Evolutionary conservation across 2,797 vertebrate genomes (phyloP).

Genomic region (Sparus aurata): DNA sequence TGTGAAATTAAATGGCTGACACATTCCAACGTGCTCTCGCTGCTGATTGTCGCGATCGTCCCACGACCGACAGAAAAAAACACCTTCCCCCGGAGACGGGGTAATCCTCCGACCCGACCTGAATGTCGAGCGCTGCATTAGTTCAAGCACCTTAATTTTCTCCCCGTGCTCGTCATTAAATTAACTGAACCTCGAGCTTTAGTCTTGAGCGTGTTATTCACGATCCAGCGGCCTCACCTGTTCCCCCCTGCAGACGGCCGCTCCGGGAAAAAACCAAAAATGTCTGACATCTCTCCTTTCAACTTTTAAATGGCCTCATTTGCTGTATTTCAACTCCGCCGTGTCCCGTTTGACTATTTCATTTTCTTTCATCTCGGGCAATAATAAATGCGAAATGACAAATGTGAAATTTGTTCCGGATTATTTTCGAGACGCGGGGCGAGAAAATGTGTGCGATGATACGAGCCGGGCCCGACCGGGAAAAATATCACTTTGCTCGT

Average conservation of each 20-base stretch:
- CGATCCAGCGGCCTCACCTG: slow-evolving; percentile 29
- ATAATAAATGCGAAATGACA: slow-evolving; percentile 60
- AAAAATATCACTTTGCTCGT: slow-evolving; percentile 51
- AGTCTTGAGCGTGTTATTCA: background rate
- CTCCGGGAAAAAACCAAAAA: background rate
- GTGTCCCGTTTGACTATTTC: slow-evolving; percentile 32
- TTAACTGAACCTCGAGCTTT: background rate
- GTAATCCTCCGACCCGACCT: slow-evolving; percentile 3
- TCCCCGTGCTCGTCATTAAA: slow-evolving; percentile 4
- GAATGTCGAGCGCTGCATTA: background rate
- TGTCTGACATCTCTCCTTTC: slow-evolving; percentile 14
- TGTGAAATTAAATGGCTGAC: slow-evolving; percentile 22
- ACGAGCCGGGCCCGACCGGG: background rate
- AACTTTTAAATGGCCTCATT: slow-evolving; percentile 53
- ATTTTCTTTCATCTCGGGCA: slow-evolving; percentile 49
- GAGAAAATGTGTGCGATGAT: slow-evolving; percentile 12
- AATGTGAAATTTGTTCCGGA: slow-evolving; percentile 66
- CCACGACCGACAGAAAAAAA: background rate
- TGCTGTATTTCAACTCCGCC: slow-evolving; percentile 2
- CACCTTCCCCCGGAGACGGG: slow-evolving; percentile 19
- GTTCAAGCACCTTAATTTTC: background rate
- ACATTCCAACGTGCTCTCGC: background rate
- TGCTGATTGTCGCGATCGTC: slow-evolving; percentile 6
- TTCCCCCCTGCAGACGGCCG: background rate
- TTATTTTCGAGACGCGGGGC: slow-evolving; percentile 40